These are phyloP conservation scores for Pachydiplax longipennis DNA, from an alignment of 2,888 invertebrate genomes.

Conservation along the genomic window DNA sequence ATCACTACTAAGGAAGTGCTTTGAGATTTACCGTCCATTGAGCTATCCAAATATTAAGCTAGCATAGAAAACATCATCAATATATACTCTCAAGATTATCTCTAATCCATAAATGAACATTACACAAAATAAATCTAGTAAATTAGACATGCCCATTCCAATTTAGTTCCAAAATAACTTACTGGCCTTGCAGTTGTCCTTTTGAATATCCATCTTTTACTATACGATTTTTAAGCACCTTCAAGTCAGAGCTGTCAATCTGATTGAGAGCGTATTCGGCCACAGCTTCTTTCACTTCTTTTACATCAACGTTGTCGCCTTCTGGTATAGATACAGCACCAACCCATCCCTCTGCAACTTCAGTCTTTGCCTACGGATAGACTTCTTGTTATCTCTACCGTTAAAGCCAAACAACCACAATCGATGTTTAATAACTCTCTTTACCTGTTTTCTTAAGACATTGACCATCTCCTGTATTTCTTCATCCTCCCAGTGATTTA, in stretches of 20 bases:
- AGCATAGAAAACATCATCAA: no score
- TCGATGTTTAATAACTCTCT: constrained; percentile 39
- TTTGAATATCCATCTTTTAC: constrained; percentile 85
- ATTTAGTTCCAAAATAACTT: constrained; percentile 63
- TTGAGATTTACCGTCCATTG: no score
- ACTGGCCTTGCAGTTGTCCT: constrained; percentile 87
- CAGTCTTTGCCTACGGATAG: constrained; percentile 58
- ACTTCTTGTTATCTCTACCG: neutral
- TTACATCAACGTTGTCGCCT: constrained; percentile 59
- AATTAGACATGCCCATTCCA: neutral
- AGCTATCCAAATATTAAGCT: no score
- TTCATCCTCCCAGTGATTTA: constrained; percentile 73
- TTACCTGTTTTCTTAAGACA: constrained; percentile 70
- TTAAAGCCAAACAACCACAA: neutral
- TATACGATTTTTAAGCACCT: constrained; percentile 87
- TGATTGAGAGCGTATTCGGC: constrained; percentile 82
- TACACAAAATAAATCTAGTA: neutral
- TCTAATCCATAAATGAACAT: no score
- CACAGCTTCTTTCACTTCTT: constrained; percentile 68
- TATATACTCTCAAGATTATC: no score
- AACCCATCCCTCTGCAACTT: constrained; percentile 63
- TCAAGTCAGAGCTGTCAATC: constrained; percentile 80
- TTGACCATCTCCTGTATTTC: constrained; percentile 73
- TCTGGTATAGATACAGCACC: constrained; percentile 1
- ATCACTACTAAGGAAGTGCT: no score